These are phyloP conservation scores for Drosophila paulistorum DNA, from an alignment of 1,140 invertebrate species.

Conservation along the genomic window DNA sequence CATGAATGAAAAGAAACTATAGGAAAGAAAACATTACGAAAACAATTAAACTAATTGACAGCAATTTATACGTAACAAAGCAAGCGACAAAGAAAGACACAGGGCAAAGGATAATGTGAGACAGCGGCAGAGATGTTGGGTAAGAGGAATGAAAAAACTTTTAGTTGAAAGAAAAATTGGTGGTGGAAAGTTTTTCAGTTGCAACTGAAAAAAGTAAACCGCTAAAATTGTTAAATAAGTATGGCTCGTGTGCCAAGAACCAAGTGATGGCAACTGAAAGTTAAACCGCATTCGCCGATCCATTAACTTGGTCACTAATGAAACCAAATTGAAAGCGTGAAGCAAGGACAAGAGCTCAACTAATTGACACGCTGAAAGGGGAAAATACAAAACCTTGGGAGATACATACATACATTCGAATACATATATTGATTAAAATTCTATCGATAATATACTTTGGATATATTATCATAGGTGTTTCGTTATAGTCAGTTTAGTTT, in stretches of 20 bases:
- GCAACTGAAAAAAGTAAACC: slow-evolving; percentile 57
- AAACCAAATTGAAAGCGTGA: slow-evolving; percentile 67
- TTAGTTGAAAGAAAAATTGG: slow-evolving; percentile 54
- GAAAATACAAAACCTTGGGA: neutral
- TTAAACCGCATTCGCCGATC: slow-evolving; percentile 37
- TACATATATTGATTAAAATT: too few species aligned
- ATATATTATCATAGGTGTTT: neutral
- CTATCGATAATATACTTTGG: neutral
- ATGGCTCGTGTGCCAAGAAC: slow-evolving; percentile 11
- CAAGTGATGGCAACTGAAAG: neutral
- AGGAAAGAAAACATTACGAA: slow-evolving; percentile 49
- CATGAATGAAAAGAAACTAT: slow-evolving; percentile 1
- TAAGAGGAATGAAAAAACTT: slow-evolving; percentile 50
- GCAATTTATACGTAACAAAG: slow-evolving; percentile 75
- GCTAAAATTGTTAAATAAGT: slow-evolving; percentile 30
- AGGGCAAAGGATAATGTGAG: neutral
- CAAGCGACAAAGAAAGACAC: slow-evolving; percentile 25
- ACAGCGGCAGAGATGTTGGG: slow-evolving; percentile 18
- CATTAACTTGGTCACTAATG: slow-evolving; percentile 71
- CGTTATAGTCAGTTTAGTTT: neutral
- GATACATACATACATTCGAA: neutral
- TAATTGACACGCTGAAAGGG: slow-evolving; percentile 37
- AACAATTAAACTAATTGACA: slow-evolving; percentile 78
- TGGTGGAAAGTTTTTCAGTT: slow-evolving; percentile 59
- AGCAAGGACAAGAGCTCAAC: slow-evolving; percentile 25